Evolutionary conservation across 2,797 vertebrate species (phyloP).

Genomic region (Pyrocephalus nanus): DNA sequence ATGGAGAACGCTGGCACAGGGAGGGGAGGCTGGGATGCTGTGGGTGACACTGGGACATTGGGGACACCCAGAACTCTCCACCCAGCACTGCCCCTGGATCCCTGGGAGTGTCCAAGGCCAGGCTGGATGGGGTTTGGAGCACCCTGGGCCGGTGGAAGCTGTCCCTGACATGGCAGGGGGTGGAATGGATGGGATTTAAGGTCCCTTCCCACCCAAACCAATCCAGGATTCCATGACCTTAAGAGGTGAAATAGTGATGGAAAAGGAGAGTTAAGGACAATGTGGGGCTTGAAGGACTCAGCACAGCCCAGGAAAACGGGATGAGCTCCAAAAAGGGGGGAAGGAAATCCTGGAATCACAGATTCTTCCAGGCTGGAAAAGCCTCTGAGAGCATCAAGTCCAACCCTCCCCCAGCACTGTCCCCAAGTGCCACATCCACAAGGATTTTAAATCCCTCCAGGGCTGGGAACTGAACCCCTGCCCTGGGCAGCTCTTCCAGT

Average conservation of each 20-base stretch:
- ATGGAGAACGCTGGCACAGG: too few relatives aligned
- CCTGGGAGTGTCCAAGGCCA: too few relatives aligned
- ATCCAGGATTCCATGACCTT: background rate
- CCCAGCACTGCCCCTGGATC: too few relatives aligned
- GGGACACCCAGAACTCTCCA: too few relatives aligned
- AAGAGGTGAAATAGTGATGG: rapidly evolving
- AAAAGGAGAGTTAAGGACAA: background rate
- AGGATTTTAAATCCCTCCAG: background rate
- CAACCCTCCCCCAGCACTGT: background rate
- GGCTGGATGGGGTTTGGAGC: too few relatives aligned
- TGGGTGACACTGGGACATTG: rapidly evolving
- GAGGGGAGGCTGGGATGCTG: rapidly evolving
- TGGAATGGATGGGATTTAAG: background rate
- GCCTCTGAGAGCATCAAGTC: rapidly evolving
- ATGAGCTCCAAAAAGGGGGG: rapidly evolving
- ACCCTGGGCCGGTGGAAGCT: background rate
- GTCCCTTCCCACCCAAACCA: rapidly evolving
- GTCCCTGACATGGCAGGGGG: background rate
- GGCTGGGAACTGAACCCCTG: too few relatives aligned
- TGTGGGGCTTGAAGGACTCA: rapidly evolving
- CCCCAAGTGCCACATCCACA: rapidly evolving
- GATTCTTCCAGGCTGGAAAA: background rate
- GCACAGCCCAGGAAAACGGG: background rate
- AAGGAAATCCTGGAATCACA: background rate
- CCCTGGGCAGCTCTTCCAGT: background rate